Evolutionary conservation across 2,888 invertebrate species (phyloP), one percentile per base, ranked within the genome.

Genomic region (Subacronicta megacephala): DNA sequence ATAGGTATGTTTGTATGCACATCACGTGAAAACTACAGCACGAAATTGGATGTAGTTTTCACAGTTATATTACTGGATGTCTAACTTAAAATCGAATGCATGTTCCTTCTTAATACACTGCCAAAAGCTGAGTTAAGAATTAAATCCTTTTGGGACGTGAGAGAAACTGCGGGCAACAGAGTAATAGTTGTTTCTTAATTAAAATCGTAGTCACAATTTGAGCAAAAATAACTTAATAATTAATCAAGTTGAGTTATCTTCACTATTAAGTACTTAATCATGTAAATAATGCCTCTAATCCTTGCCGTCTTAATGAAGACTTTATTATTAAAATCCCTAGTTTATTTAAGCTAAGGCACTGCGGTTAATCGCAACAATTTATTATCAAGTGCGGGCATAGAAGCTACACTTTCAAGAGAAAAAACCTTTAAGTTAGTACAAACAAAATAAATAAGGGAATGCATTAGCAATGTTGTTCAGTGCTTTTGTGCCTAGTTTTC

Each of bases 401-500:
- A 54, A 53, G 56, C 71, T 45, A 56, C 61, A 37, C 54, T 74
- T 54, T 62, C 37, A 26, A 59, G 51, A 38, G 44, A 65, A 69
- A 59, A 68, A 54, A 57, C 38, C 64, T 36, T 31, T 40, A 16
- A 37, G 40, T 49, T 63, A 31, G 47, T 29, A 65, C n/a, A 62
- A 71, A 66, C 15, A 72, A 54, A 56, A 58, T 50, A 56, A 65
- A 61, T 31, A 61, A 38, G 20, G 2, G 47, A 65, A 52, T 71
- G 62, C 75, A 74, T 74, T 71, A 74, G 72, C 59, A 62, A 71
- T 62, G 70, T 61, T 46, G 51, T 54, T 63, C 59, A 49, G 16
- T 40, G 17, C 17, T 50, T n/a, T 36, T 52, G 43, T 20, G 58
- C 53, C 58, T 57, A 59, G 43, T 70, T 59, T 71, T 62, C 59